Percentiles rank a stretch among this genome's conserved stretches.
phyloP scores from a whole-genome alignment of 2,888 invertebrate species.

The Megalurothrips usitatus region DNA sequence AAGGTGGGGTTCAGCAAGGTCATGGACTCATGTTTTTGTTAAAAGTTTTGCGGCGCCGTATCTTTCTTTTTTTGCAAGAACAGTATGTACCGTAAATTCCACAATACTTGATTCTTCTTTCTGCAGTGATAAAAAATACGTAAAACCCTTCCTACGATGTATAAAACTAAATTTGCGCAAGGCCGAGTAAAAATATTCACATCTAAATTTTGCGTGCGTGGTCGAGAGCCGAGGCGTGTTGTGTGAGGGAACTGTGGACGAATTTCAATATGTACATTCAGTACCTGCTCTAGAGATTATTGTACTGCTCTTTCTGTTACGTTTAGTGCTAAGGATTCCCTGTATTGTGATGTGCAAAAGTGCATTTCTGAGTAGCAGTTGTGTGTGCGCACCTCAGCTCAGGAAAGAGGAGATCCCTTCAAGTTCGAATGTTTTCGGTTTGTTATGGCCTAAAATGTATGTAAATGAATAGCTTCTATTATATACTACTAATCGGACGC shows the following conservation, averaged over 20 bases:
- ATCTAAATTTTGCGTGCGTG: no score
- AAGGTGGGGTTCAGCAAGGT: no score
- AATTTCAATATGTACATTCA: conserved; percentile 17
- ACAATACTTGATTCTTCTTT: no score
- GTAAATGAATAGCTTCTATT: neutral
- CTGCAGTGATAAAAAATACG: no score
- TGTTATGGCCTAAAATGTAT: conserved; percentile 11
- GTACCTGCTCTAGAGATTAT: conserved; percentile 26
- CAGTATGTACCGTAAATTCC: no score
- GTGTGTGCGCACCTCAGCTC: no score
- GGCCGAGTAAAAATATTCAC: no score
- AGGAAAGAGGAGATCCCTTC: neutral
- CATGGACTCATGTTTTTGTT: no score
- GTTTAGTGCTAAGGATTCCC: neutral
- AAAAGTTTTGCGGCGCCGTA: no score
- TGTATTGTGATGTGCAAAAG: conserved; percentile 1
- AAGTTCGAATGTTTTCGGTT: neutral
- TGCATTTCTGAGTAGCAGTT: neutral
- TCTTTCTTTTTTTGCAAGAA: no score
- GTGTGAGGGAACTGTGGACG: neutral
- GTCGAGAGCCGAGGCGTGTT: neutral
- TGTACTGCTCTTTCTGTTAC: conserved; percentile 12
- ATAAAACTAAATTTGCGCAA: no score
- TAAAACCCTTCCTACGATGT: no score
- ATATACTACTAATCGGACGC: neutral